Conservation (phyloP, 2,797 vertebrate genomes). For the Pygocentrus nattereri region DNA sequence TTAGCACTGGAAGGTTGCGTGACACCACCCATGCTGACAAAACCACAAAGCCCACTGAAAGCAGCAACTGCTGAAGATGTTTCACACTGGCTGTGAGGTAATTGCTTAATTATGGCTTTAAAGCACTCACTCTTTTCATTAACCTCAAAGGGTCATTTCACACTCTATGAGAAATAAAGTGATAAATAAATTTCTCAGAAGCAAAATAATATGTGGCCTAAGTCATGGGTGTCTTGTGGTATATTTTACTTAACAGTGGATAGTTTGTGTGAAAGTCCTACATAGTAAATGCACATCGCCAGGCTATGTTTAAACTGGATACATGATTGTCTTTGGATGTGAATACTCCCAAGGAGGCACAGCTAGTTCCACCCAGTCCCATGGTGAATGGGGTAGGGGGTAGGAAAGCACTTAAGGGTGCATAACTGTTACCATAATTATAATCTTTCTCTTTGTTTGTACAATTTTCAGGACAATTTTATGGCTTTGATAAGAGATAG, state of each 20-base stretch:
- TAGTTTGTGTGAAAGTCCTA: not conserved
- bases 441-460: constrained; percentile 11
- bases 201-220: not conserved
- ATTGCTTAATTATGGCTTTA: constrained; percentile 63
- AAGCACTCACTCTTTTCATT: constrained; percentile 49
- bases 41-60: constrained; percentile 39
- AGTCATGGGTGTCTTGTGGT: not conserved
- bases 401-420: not conserved
- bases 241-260: not conserved
- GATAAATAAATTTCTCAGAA: not conserved
- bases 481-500: not conserved
- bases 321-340: not conserved
- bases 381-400: not conserved
- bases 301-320: not conserved
- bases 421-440: constrained; percentile 4
- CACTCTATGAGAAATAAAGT: not conserved
- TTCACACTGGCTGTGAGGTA: constrained; percentile 48
- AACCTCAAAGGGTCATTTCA: constrained; percentile 36
- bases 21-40: constrained; percentile 62
- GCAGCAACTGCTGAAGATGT: constrained; percentile 37
- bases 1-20: constrained; percentile 58
- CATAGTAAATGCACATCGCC: not conserved
- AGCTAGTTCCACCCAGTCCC: not conserved
- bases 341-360: not conserved
- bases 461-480: not conserved